Conservation (phyloP, 2,113 vertebrate species). For the Anoplopoma fimbria region DNA sequence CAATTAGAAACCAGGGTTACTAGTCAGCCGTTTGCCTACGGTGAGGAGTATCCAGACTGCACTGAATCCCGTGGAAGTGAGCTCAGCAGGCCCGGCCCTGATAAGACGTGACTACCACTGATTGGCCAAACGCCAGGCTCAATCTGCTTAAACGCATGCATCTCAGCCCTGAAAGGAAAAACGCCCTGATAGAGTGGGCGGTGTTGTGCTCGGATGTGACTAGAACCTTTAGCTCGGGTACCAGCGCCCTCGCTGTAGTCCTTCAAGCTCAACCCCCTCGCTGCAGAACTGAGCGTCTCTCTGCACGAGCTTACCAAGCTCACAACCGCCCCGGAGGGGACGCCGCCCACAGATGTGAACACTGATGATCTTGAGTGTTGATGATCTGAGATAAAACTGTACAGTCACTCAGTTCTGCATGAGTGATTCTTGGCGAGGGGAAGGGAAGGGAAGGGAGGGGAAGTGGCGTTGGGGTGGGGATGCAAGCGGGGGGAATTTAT, state of each 20-base stretch:
- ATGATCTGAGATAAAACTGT: slow-evolving; percentile 74
- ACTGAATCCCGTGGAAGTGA: slow-evolving; percentile 33
- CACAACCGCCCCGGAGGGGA: slow-evolving; percentile 63
- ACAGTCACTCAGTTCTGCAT: slow-evolving; percentile 69
- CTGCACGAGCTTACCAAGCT: slow-evolving; percentile 28
- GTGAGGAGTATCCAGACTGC: slow-evolving; percentile 34
- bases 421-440: slow-evolving; percentile 46
- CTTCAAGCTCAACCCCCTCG: slow-evolving; percentile 20
- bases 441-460: slow-evolving; percentile 25
- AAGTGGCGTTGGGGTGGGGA: neutral
- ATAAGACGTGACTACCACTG: slow-evolving; percentile 60
- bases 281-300: slow-evolving; percentile 32
- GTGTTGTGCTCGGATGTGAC: slow-evolving; percentile 39
- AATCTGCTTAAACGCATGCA: slow-evolving; percentile 55
- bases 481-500: slow-evolving; percentile 53
- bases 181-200: slow-evolving; percentile 19
- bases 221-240: slow-evolving; percentile 42
- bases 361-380: slow-evolving; percentile 73
- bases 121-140: slow-evolving; percentile 41
- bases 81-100: slow-evolving; percentile 54
- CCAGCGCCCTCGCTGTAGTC: slow-evolving; percentile 23
- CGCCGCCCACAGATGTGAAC: slow-evolving; percentile 70
- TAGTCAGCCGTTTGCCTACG: slow-evolving; percentile 21
- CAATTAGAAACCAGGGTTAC: slow-evolving; percentile 35
- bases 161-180: slow-evolving; percentile 37